Evolutionary conservation across 2,888 invertebrate genomes (phyloP).

Genomic region (Heterodera filipjevi): DNA sequence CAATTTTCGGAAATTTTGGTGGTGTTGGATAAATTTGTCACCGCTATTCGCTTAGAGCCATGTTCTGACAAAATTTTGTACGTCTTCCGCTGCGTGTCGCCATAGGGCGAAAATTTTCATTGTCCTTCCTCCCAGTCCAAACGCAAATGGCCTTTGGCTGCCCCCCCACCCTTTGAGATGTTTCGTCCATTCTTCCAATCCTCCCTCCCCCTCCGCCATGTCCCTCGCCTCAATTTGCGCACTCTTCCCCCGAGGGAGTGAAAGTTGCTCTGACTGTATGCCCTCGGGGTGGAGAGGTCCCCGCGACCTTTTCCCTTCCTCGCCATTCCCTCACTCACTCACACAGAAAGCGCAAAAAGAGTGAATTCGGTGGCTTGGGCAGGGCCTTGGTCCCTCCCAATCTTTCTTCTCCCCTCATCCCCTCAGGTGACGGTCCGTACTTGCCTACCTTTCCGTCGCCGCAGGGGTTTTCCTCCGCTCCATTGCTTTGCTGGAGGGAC

Average conservation of each 20-base stretch:
- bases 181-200: neutral
- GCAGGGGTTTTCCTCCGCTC: slow-evolving; percentile 7
- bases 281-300: neutral
- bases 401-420: neutral
- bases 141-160: slow-evolving; percentile 9
- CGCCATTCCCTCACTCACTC: neutral
- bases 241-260: neutral
- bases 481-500: neutral
- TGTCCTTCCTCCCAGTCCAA: neutral
- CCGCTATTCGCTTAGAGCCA: neutral
- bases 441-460: slow-evolving; percentile 5
- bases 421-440: slow-evolving; percentile 19
- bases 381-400: neutral
- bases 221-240: slow-evolving; percentile 5
- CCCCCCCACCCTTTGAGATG: neutral
- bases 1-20: neutral
- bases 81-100: neutral
- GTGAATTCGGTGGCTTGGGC: neutral
- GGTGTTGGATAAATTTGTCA: neutral
- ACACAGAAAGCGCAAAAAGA: slow-evolving; percentile 7
- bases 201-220: neutral
- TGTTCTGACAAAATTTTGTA: neutral
- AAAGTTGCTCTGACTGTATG: slow-evolving; percentile 10
- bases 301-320: neutral
- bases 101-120: neutral